Evolutionary conservation across 1,140 invertebrate species (phyloP).

Genomic region (Drosophila mayri): DNA sequence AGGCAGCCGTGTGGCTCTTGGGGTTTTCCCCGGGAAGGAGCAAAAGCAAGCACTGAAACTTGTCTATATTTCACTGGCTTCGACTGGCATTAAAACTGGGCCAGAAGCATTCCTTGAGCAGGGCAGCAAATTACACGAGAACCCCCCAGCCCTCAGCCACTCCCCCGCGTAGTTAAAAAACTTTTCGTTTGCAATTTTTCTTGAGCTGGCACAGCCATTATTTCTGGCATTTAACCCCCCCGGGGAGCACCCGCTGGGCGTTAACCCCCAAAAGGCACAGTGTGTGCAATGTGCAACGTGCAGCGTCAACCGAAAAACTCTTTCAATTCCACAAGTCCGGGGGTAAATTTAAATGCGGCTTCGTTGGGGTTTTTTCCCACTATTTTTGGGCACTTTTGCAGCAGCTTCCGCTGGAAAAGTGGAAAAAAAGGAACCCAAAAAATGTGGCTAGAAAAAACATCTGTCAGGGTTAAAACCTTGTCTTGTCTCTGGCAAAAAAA

Average conservation of each 20-base stretch:
- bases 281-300: conserved; percentile 46
- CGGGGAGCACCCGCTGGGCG: neutral
- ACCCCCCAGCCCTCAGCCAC: neutral
- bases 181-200: conserved; percentile 77
- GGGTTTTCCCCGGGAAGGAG: neutral
- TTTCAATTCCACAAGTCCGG: conserved; percentile 44
- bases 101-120: conserved; percentile 68
- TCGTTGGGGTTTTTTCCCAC: neutral
- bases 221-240: conserved; percentile 48
- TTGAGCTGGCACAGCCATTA: conserved; percentile 77
- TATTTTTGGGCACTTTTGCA: neutral
- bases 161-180: conserved; percentile 69
- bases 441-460: conserved; percentile 30
- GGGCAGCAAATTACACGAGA: conserved; percentile 46
- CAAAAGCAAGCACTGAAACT: conserved; percentile 15
- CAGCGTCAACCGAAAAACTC: conserved; percentile 61
- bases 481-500: conserved; percentile 1
- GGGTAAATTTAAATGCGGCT: conserved; percentile 49
- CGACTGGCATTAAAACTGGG: conserved; percentile 62
- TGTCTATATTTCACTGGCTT: conserved; percentile 50
- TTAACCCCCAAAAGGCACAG: conserved; percentile 13
- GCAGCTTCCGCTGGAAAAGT: neutral
- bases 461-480: conserved; percentile 45
- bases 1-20: neutral
- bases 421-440: neutral